Percentiles rank a stretch among this genome's conserved stretches.
Conservation (phyloP, 2,113 vertebrate species). For the Tupaia tana region DNA sequence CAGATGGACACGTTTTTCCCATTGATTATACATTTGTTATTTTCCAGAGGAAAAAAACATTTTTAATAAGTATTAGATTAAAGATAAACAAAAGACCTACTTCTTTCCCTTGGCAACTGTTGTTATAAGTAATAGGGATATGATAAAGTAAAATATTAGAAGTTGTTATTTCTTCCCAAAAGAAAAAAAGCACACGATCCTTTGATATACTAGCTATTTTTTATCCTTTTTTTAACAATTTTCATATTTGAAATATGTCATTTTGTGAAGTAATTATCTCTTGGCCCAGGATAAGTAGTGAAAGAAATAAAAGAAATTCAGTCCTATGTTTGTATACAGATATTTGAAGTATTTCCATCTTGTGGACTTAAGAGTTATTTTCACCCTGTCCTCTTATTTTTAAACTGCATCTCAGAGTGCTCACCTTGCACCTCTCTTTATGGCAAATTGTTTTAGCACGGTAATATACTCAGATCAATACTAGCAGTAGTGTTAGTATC, state of each 20-base stretch:
- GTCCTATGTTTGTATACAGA: neutral
- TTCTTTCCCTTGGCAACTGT: neutral
- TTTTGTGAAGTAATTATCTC: conserved; percentile 9
- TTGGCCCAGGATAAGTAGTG: neutral
- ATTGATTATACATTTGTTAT: neutral
- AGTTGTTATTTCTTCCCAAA: neutral
- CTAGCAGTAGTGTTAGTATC: conserved; percentile 57
- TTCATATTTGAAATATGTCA: neutral
- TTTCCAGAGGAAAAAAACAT: conserved; percentile 36
- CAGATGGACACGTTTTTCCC: neutral
- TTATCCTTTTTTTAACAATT: neutral
- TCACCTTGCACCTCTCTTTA: conserved; percentile 28
- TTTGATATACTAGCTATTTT: neutral
- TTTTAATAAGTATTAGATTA: neutral
- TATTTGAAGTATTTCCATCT: conserved; percentile 41
- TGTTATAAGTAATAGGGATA: neutral
- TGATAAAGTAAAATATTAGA: conserved; percentile 8
- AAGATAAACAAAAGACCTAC: neutral
- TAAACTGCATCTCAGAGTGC: conserved; percentile 47
- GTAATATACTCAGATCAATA: conserved; percentile 65
- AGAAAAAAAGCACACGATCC: neutral
- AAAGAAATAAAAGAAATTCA: neutral
- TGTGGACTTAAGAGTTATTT: conserved; percentile 12
- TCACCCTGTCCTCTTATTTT: conserved; percentile 47
- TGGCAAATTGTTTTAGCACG: conserved; percentile 66